Conservation (phyloP, 2,888 invertebrate species). For the Stomorhina lunata region DNA sequence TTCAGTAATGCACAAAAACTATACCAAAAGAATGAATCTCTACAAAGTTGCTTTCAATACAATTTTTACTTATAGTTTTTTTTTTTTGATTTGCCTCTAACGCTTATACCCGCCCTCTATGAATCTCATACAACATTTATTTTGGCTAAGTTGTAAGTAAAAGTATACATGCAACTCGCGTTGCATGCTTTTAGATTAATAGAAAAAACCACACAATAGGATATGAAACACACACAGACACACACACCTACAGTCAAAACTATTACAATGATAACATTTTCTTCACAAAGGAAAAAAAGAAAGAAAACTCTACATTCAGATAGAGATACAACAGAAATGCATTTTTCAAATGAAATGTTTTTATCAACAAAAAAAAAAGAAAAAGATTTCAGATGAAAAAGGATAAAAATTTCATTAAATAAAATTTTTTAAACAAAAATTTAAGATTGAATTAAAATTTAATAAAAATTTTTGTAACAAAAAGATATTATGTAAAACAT, state of each 20-base stretch:
- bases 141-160: constrained; percentile 38
- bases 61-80: constrained; percentile 13
- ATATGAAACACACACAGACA: constrained; percentile 17
- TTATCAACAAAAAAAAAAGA: constrained; percentile 16
- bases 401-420: not conserved
- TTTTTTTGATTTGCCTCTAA: not conserved
- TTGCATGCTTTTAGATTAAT: constrained; percentile 62
- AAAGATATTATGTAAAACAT: too few relatives aligned
- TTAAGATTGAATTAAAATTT: constrained; percentile 19
- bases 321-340: constrained; percentile 51
- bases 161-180: constrained; percentile 34
- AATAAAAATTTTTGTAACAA: too few relatives aligned
- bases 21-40: constrained; percentile 13
- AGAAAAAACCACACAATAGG: constrained; percentile 54
- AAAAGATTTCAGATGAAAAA: not conserved
- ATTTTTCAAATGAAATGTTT: constrained; percentile 62
- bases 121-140: not conserved
- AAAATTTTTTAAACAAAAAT: not conserved
- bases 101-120: not conserved
- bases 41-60: constrained; percentile 30
- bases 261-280: constrained; percentile 30
- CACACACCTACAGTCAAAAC: not conserved
- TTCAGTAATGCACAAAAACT: not conserved
- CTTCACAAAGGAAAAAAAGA: not conserved
- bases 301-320: constrained; percentile 8